phyloP scores from a whole-genome alignment of 2,113 vertebrate species.

The Pungitius pungitius region DNA sequence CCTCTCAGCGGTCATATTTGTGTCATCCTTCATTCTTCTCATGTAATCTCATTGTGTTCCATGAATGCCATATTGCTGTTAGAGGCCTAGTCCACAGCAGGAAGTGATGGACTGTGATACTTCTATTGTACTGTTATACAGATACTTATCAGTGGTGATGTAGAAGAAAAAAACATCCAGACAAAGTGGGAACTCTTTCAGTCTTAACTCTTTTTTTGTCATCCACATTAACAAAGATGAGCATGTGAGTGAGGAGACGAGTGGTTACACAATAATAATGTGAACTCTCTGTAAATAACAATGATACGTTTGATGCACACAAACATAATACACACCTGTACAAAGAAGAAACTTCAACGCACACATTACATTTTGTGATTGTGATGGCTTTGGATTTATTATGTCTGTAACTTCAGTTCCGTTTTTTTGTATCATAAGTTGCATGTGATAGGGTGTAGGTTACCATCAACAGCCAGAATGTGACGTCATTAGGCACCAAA shows the following conservation, averaged over 20 bases:
- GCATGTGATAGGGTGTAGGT: not conserved
- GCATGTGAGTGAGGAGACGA: not conserved
- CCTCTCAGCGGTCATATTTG: slow-evolving; percentile 15
- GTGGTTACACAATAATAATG: not conserved
- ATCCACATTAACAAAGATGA: slow-evolving; percentile 3
- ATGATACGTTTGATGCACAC: no score
- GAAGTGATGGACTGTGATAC: no score
- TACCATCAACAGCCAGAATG: not conserved
- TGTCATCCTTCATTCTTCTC: slow-evolving; percentile 30
- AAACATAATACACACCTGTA: not conserved
- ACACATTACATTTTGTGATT: not conserved
- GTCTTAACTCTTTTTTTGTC: no score
- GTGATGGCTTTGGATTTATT: not conserved
- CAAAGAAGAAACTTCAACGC: not conserved
- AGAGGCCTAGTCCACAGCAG: no score
- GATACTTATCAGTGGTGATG: not conserved
- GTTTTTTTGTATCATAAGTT: not conserved
- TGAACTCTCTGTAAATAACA: no score
- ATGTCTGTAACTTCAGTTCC: not conserved
- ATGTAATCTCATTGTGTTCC: slow-evolving; percentile 27
- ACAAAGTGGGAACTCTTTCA: not conserved
- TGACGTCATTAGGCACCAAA: not conserved
- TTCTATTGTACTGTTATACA: not conserved
- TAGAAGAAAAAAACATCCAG: not conserved
- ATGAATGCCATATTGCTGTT: slow-evolving; percentile 16